These are phyloP conservation scores for Tympanuchus pallidicinctus DNA, from an alignment of 2,113 vertebrate genomes.

Conservation along the genomic window DNA sequence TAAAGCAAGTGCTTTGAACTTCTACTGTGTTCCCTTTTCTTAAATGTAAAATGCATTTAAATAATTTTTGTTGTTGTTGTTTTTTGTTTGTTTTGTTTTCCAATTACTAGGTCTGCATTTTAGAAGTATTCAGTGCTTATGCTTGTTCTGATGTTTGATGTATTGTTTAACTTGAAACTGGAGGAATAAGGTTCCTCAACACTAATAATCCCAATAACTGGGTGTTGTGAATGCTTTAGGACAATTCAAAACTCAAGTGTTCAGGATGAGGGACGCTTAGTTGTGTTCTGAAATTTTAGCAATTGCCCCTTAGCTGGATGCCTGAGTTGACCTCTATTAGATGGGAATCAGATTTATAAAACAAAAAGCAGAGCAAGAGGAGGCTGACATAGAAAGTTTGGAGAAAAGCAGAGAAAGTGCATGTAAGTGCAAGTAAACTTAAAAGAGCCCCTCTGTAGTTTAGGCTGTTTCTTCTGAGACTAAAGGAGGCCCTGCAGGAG, in stretches of 20 bases:
- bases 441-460: rapidly evolving
- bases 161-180: neutral
- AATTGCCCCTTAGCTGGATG: neutral
- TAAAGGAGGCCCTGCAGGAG: neutral
- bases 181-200: neutral
- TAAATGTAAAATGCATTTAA: neutral
- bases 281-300: neutral
- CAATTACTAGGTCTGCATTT: neutral
- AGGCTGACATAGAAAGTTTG: neutral
- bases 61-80: no score
- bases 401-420: neutral
- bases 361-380: neutral
- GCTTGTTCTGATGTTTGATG: neutral
- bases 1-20: neutral
- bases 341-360: neutral
- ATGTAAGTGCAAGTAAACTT: neutral
- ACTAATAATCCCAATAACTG: neutral
- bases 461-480: neutral
- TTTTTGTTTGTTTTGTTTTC: neutral
- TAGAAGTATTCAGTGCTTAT: neutral
- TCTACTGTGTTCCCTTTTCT: neutral
- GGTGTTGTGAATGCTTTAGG: neutral
- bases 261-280: neutral
- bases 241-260: neutral
- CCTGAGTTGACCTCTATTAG: neutral